A percentile compares a stretch with the other conserved stretches of the same genome.
Conservation (phyloP, 2,113 vertebrate species). For the Pelvicachromis taeniatus region DNA sequence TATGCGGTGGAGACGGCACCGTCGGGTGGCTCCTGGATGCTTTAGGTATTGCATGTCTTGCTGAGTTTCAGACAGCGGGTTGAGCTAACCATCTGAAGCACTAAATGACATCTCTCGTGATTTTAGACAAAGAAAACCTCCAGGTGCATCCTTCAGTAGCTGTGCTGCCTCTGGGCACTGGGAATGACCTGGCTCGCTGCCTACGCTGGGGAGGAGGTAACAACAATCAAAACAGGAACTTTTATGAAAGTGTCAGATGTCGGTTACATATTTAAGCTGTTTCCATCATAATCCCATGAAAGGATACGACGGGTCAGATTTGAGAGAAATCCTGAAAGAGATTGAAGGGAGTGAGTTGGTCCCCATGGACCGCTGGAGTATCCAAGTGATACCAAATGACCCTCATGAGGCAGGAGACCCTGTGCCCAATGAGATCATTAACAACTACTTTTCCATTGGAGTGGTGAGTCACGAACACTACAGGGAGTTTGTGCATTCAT, state of each 20-base stretch:
- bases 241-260: background rate
- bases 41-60: conserved; percentile 73
- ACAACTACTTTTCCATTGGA: conserved; percentile 92
- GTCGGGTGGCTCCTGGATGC: conserved; percentile 92
- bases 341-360: conserved; percentile 75
- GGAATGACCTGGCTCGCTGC: conserved; percentile 83
- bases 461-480: conserved; percentile 76
- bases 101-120: background rate
- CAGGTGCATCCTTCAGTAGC: conserved; percentile 76
- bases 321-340: conserved; percentile 83
- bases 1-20: conserved; percentile 90
- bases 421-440: conserved; percentile 87
- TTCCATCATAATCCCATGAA: background rate
- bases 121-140: conserved; percentile 81
- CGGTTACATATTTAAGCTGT: background rate
- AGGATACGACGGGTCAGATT: conserved; percentile 89
- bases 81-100: background rate
- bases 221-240: background rate
- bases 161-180: conserved; percentile 83
- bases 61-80: background rate
- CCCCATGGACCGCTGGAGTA: conserved; percentile 84
- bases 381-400: conserved; percentile 78
- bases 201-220: conserved; percentile 90
- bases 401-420: conserved; percentile 79
- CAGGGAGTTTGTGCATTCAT: background rate